Conservation (phyloP, 1,140 invertebrate genomes). For the Ectropis grisescens region DNA sequence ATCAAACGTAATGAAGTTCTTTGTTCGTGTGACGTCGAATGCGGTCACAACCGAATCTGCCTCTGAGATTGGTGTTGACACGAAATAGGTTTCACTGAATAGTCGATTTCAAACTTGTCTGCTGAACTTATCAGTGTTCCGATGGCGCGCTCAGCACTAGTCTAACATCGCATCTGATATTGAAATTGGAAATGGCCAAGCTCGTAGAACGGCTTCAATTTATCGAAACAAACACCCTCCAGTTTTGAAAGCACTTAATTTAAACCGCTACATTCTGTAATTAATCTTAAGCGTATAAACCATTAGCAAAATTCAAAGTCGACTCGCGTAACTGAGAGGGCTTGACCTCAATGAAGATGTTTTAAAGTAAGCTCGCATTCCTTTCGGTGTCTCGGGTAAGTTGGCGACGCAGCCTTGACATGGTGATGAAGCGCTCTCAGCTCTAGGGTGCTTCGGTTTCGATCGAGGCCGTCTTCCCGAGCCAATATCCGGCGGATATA, state of each 20-base stretch:
- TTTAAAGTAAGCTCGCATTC: slow-evolving; percentile 30
- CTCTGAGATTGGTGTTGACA: slow-evolving; percentile 2
- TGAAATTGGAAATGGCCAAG: background rate
- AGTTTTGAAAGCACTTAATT: no score
- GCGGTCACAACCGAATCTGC: slow-evolving; percentile 5
- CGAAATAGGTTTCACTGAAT: background rate
- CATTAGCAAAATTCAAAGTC: background rate
- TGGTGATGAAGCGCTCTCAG: slow-evolving; percentile 15
- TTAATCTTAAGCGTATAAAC: background rate
- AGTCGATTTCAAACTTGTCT: background rate
- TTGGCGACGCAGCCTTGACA: slow-evolving; percentile 6
- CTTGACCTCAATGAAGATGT: slow-evolving; percentile 30
- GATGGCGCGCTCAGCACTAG: background rate
- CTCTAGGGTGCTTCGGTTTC: slow-evolving; percentile 20
- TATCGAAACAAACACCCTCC: background rate
- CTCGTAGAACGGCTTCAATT: background rate
- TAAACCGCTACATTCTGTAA: no score
- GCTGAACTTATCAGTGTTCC: background rate
- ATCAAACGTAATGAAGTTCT: slow-evolving; percentile 25
- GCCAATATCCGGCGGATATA: slow-evolving; percentile 15
- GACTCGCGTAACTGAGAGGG: slow-evolving; percentile 2
- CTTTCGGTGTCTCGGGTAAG: slow-evolving; percentile 28
- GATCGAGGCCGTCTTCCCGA: slow-evolving; percentile 18
- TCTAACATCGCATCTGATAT: background rate
- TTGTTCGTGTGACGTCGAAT: slow-evolving; percentile 17